Percentiles rank a stretch among this genome's conserved stretches.
Evolutionary conservation across 92 coral and sea anemone species (phyloP).

Genomic region (Phymanthus crucifer): DNA sequence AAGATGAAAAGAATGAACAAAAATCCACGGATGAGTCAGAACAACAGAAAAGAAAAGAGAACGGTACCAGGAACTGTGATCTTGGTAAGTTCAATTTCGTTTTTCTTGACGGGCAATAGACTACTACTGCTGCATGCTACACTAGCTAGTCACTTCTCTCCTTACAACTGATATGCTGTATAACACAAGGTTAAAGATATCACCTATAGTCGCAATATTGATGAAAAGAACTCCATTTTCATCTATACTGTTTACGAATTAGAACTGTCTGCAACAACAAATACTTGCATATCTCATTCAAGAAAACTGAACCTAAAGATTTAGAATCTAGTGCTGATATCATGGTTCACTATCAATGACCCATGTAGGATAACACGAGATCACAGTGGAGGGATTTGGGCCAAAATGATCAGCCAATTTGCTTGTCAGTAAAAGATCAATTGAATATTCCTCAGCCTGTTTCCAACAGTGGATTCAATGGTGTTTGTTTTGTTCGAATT

Average conservation of each 20-base stretch:
- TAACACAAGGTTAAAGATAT: neutral
- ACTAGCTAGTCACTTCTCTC: no score
- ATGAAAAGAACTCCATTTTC: neutral
- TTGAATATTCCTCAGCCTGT: neutral
- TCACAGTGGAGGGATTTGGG: no score
- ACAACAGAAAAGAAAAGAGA: constrained; percentile 21
- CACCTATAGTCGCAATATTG: neutral
- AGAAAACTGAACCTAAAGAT: neutral
- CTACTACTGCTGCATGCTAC: neutral
- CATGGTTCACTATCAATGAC: no score
- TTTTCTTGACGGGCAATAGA: neutral
- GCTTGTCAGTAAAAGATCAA: neutral
- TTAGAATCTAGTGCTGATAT: neutral
- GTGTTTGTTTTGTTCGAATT: neutral
- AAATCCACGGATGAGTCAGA: neutral
- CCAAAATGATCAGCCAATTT: neutral
- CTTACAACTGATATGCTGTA: neutral
- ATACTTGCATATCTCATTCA: neutral
- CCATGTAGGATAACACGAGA: no score
- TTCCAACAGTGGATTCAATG: neutral
- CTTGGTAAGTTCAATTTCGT: neutral
- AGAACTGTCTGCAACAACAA: neutral
- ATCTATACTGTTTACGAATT: neutral
- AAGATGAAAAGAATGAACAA: neutral
- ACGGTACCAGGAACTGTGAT: constrained; percentile 3